phyloP scores from a whole-genome alignment of 2,888 invertebrate species.

The Zygogramma bicolorata region DNA sequence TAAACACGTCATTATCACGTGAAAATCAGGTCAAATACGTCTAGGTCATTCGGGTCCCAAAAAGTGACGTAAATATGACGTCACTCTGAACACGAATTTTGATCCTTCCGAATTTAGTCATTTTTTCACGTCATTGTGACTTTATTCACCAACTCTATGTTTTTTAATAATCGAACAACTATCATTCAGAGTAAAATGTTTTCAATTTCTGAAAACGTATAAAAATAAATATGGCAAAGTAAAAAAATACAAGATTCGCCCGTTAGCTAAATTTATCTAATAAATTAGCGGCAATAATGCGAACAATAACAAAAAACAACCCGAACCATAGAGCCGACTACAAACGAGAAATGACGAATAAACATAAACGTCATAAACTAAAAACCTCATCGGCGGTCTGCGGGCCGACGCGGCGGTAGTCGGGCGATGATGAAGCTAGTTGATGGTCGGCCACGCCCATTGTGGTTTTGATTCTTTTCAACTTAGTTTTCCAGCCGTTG shows the following conservation, averaged over 20 bases:
- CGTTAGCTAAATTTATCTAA: slow-evolving; percentile 4
- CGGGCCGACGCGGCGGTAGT: background rate
- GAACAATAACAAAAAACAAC: slow-evolving; percentile 13
- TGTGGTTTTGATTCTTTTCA: slow-evolving; percentile 12
- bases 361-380: slow-evolving; percentile 11
- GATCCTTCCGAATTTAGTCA: slow-evolving; percentile 10
- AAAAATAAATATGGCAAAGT: slow-evolving; percentile 13
- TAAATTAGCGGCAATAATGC: slow-evolving; percentile 6
- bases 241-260: slow-evolving; percentile 9
- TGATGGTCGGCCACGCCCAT: slow-evolving; percentile 11
- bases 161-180: slow-evolving; percentile 10
- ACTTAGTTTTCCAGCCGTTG: slow-evolving; percentile 4
- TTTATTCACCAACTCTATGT: slow-evolving; percentile 9
- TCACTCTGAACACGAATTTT: slow-evolving; percentile 5
- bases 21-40: slow-evolving; percentile 13
- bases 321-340: slow-evolving; percentile 9
- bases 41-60: slow-evolving; percentile 10
- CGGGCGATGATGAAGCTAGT: slow-evolving; percentile 9
- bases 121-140: slow-evolving; percentile 13
- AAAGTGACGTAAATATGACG: slow-evolving; percentile 11
- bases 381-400: background rate
- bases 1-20: slow-evolving; percentile 12
- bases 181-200: background rate
- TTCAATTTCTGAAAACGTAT: slow-evolving; percentile 12
- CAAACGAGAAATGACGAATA: slow-evolving; percentile 8